Evolutionary conservation across 2,113 vertebrate species (phyloP).

Genomic region (Bufo bufo): DNA sequence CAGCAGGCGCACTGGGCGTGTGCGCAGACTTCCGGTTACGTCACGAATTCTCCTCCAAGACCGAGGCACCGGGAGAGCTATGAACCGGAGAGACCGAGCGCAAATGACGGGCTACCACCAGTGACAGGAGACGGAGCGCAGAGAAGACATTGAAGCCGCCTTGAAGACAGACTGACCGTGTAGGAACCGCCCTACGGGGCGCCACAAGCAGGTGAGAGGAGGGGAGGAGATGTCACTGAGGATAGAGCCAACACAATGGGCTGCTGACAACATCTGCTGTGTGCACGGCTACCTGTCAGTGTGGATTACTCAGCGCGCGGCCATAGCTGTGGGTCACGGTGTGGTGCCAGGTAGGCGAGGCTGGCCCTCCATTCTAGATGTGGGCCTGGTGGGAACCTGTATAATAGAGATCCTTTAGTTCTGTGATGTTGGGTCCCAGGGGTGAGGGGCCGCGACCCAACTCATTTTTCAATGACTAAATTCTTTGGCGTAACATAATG

Average conservation of each 20-base stretch:
- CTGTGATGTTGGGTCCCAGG: too few relatives aligned
- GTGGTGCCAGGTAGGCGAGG: too few relatives aligned
- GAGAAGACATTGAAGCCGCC: too few relatives aligned
- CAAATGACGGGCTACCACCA: neutral
- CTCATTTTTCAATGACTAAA: too few relatives aligned
- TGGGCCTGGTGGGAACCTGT: too few relatives aligned
- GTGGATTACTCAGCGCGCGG: too few relatives aligned
- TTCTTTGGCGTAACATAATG: too few relatives aligned
- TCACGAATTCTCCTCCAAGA: constrained; percentile 52
- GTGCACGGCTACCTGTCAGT: too few relatives aligned
- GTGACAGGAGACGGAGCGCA: neutral
- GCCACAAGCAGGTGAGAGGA: constrained; percentile 36
- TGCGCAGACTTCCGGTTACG: constrained; percentile 46
- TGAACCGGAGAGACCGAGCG: constrained; percentile 32
- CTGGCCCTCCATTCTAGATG: too few relatives aligned
- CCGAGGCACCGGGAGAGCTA: constrained; percentile 26
- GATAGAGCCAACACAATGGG: neutral
- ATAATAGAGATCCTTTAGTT: too few relatives aligned
- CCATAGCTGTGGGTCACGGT: too few relatives aligned
- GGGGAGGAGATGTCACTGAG: constrained; percentile 1
- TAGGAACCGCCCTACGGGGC: constrained; percentile 5
- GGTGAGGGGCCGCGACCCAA: too few relatives aligned
- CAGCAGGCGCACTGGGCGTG: constrained; percentile 48
- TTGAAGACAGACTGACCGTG: neutral
- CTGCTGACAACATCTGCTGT: neutral